Percentiles rank a stretch among this genome's conserved stretches.
Conservation (phyloP, 2,113 vertebrate species). For the Apodemus sylvaticus region DNA sequence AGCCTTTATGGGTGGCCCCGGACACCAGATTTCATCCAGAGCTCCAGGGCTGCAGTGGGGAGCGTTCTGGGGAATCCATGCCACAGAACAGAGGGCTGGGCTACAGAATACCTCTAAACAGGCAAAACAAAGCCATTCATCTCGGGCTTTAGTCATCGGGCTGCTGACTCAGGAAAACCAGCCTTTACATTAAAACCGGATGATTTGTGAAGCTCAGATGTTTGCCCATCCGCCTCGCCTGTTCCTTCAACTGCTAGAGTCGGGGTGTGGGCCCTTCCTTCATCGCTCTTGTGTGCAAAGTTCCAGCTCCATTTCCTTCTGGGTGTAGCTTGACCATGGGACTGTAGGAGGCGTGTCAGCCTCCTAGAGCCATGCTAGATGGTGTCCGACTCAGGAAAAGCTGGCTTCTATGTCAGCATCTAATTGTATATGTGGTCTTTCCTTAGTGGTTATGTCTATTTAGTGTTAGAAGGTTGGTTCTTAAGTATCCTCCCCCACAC, state of each 20-base stretch:
- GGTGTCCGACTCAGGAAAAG: neutral
- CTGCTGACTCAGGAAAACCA: slow-evolving; percentile 67
- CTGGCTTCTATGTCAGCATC: neutral
- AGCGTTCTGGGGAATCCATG: neutral
- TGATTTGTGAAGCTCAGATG: slow-evolving; percentile 69
- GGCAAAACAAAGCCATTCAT: slow-evolving; percentile 74
- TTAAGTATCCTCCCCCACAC: neutral
- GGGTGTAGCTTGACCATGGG: neutral
- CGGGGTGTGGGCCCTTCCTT: neutral
- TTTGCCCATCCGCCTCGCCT: slow-evolving; percentile 18
- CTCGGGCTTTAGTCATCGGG: slow-evolving; percentile 70
- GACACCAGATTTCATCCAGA: neutral
- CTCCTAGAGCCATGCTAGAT: neutral
- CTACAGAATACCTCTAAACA: slow-evolving; percentile 57
- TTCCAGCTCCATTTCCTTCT: neutral
- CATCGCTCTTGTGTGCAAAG: neutral
- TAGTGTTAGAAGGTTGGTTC: neutral
- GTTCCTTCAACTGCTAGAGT: neutral
- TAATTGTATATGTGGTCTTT: neutral
- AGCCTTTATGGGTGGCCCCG: neutral
- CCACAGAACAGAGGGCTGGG: slow-evolving; percentile 13
- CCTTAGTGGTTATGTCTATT: neutral
- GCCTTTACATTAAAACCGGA: slow-evolving; percentile 68
- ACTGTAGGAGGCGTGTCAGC: neutral
- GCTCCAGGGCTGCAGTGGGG: neutral